phyloP scores from a whole-genome alignment of 2,113 vertebrate genomes.

The Neopipo cinnamomea region DNA sequence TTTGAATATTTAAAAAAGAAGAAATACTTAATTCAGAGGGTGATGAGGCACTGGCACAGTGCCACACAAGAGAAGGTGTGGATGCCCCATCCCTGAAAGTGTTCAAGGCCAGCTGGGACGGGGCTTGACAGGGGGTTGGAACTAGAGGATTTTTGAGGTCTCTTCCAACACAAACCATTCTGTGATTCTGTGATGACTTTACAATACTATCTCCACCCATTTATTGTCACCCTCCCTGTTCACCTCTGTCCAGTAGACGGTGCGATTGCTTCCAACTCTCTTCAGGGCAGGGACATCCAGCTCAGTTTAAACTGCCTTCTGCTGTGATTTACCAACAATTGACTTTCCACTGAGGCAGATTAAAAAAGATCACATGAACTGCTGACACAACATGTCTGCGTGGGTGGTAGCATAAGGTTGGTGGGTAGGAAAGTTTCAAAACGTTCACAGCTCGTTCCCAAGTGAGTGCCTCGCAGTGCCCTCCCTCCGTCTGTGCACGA shows the following conservation, averaged over 20 bases:
- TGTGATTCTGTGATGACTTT: background rate
- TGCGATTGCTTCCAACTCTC: background rate
- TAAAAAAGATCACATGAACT: background rate
- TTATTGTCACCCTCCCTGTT: background rate
- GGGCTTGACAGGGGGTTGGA: background rate
- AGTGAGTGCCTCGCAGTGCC: background rate
- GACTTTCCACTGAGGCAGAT: background rate
- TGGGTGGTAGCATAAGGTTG: conserved; percentile 29
- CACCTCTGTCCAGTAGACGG: background rate
- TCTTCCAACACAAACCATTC: background rate
- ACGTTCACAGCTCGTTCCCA: background rate
- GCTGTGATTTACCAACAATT: background rate
- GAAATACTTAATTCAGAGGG: background rate
- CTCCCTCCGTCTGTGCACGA: background rate
- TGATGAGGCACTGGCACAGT: background rate
- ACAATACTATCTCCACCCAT: background rate
- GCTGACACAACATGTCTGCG: background rate
- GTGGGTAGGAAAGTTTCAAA: conserved; percentile 41
- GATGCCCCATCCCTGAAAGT: background rate
- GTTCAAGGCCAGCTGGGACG: background rate
- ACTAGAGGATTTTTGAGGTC: background rate
- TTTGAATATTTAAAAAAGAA: background rate
- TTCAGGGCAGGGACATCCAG: background rate
- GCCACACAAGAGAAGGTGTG: background rate
- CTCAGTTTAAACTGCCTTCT: background rate